A percentile compares a stretch with the other conserved stretches of the same genome.
Conservation (phyloP, 2,113 vertebrate genomes). For the Poecilia latipinna region DNA sequence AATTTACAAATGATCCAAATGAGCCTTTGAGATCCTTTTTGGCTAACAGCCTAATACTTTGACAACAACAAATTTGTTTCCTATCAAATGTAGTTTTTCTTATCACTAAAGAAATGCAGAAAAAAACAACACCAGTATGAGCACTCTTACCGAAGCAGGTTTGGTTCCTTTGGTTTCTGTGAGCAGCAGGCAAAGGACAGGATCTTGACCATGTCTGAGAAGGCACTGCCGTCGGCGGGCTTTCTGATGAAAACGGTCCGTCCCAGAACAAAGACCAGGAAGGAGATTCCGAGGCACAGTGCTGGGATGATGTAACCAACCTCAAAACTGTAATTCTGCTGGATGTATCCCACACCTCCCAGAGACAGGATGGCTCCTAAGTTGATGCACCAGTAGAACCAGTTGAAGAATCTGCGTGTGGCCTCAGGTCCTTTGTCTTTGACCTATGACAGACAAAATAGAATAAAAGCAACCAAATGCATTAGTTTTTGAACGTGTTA, state of each 20-base stretch:
- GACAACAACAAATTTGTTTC: not conserved
- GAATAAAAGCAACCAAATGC: not conserved
- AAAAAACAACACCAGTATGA: not conserved
- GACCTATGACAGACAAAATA: slow-evolving; percentile 78
- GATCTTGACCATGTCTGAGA: slow-evolving; percentile 90
- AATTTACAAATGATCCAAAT: not conserved
- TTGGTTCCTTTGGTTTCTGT: slow-evolving; percentile 63
- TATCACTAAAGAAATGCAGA: not conserved
- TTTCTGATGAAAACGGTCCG: slow-evolving; percentile 91
- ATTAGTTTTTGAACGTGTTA: not conserved
- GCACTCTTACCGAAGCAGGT: slow-evolving; percentile 67
- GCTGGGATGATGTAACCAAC: slow-evolving; percentile 88
- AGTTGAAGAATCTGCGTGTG: slow-evolving; percentile 95
- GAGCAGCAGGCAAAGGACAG: slow-evolving; percentile 85
- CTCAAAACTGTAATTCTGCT: slow-evolving; percentile 90
- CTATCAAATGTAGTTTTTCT: not conserved
- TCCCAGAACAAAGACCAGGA: slow-evolving; percentile 89
- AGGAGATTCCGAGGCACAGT: slow-evolving; percentile 88
- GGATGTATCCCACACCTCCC: slow-evolving; percentile 92
- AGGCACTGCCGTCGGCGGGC: slow-evolving; percentile 94
- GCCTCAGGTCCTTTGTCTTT: slow-evolving; percentile 96
- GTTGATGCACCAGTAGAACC: slow-evolving; percentile 99
- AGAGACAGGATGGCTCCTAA: slow-evolving; percentile 93
- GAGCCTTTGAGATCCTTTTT: not conserved
- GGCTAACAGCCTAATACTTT: not conserved